These are phyloP conservation scores for Phorcus lineatus DNA, from an alignment of 2,888 invertebrate species.

Conservation along the genomic window DNA sequence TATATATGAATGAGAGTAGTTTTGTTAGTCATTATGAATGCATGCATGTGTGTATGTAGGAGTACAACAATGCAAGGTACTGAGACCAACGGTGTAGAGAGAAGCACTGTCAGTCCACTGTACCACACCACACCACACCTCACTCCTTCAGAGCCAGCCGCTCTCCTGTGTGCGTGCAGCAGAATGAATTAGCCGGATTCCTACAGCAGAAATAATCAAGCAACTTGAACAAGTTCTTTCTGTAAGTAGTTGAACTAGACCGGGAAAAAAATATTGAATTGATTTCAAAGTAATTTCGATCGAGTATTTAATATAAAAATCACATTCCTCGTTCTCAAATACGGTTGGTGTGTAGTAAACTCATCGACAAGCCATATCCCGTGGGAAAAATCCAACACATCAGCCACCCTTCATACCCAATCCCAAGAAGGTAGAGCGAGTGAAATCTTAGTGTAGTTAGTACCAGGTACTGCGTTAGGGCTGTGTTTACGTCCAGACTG, in stretches of 20 bases:
- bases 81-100: neutral
- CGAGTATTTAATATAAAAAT: neutral
- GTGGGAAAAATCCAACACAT: neutral
- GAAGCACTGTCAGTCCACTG: neutral
- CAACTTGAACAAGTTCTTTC: constrained; percentile 17
- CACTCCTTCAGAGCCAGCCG: neutral
- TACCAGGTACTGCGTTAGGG: too few species aligned
- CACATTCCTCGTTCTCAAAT: neutral
- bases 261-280: constrained; percentile 7
- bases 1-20: neutral
- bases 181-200: constrained; percentile 14
- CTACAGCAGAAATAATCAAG: neutral
- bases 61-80: neutral
- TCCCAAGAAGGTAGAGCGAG: too few species aligned
- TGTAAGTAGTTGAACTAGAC: constrained; percentile 17
- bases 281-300: constrained; percentile 11
- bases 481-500: too few species aligned
- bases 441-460: too few species aligned
- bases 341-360: constrained; percentile 1
- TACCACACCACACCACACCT: neutral
- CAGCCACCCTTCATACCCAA: too few species aligned
- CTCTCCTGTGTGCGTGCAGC: neutral
- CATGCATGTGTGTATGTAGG: too few species aligned
- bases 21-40: too few species aligned
- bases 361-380: neutral